These are phyloP conservation scores for Silurus asotus DNA, from an alignment of 2,113 vertebrate genomes.

Conservation along the genomic window DNA sequence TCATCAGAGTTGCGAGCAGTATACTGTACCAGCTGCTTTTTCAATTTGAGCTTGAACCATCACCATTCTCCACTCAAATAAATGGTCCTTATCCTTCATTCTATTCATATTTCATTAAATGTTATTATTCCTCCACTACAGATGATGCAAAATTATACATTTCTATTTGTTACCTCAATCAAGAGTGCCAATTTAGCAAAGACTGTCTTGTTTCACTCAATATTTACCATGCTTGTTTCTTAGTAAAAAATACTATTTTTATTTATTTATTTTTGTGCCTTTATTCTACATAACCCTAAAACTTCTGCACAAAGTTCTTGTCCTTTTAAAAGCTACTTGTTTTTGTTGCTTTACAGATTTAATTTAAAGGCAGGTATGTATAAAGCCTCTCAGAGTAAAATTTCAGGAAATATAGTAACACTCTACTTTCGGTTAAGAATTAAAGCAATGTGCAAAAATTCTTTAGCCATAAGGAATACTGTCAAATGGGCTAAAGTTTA, in stretches of 20 bases:
- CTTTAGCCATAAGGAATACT: neutral
- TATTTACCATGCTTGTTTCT: constrained; percentile 52
- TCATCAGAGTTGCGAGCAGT: constrained; percentile 14
- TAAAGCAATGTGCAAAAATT: neutral
- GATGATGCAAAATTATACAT: constrained; percentile 38
- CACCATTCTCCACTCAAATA: constrained; percentile 6
- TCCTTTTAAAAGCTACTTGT: constrained; percentile 65
- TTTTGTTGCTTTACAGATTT: constrained; percentile 69
- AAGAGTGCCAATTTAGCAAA: constrained; percentile 53
- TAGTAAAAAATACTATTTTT: neutral
- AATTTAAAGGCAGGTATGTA: constrained; percentile 46
- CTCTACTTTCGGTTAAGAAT: neutral
- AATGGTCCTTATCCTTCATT: constrained; percentile 32
- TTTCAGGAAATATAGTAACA: neutral
- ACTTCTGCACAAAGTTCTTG: constrained; percentile 73
- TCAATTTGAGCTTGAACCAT: constrained; percentile 1
- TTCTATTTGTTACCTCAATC: constrained; percentile 52
- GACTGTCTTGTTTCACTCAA: constrained; percentile 53
- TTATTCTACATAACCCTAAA: constrained; percentile 65
- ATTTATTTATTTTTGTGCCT: no score
- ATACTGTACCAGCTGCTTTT: constrained; percentile 27
- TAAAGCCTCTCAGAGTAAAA: neutral
- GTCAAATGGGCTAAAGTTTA: neutral
- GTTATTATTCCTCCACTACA: constrained; percentile 41
- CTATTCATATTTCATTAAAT: constrained; percentile 22